These are phyloP conservation scores for Steinernema carpocapsae DNA, from an alignment of 2,888 invertebrate species.

Conservation along the genomic window DNA sequence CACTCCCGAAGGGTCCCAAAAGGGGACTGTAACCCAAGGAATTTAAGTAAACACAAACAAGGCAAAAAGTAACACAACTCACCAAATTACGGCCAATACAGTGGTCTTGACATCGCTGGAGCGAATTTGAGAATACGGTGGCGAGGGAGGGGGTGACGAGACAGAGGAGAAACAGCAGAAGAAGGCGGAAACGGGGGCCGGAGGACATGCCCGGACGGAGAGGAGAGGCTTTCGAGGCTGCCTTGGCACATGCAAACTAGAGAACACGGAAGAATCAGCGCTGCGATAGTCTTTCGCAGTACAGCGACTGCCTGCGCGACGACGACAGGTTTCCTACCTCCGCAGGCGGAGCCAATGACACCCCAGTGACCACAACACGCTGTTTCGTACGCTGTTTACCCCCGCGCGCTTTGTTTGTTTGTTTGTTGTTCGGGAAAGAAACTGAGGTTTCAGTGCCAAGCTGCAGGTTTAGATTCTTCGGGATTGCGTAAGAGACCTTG, in stretches of 20 bases:
- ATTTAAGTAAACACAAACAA: background rate
- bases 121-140: constrained; percentile 58
- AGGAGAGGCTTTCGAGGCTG: constrained; percentile 21
- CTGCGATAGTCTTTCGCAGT: constrained; percentile 28
- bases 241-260: constrained; percentile 31
- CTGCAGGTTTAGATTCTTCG: no score
- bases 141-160: constrained; percentile 35
- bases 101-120: constrained; percentile 58
- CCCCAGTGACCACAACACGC: constrained; percentile 15
- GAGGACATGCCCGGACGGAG: background rate
- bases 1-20: background rate
- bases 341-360: constrained; percentile 7
- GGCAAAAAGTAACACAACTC: constrained; percentile 29
- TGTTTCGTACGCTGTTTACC: constrained; percentile 29
- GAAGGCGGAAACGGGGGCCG: background rate
- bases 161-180: constrained; percentile 12
- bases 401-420: background rate
- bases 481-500: no score
- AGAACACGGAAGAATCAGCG: constrained; percentile 9
- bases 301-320: background rate
- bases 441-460: background rate
- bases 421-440: background rate
- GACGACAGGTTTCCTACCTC: constrained; percentile 19
- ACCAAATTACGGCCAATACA: constrained; percentile 63
- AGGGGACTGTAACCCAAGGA: no score